Evolutionary conservation across 2,888 invertebrate genomes (phyloP), one percentile per base, ranked within the genome.

Genomic region (Leucophenga montana): DNA sequence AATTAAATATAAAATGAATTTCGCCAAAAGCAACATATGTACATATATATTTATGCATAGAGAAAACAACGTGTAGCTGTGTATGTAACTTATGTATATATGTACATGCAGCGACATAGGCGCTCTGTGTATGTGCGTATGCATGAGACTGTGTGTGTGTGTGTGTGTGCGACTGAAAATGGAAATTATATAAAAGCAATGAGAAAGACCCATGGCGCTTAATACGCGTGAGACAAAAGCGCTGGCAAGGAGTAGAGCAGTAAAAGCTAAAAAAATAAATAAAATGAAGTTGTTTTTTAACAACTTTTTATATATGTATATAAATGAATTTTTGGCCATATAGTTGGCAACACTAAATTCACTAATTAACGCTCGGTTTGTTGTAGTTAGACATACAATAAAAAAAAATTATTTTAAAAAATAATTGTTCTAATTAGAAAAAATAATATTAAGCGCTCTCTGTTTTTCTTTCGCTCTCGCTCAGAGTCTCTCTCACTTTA

Each of bases 111-210:
- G 75, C 73, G 72, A 68, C 70, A 62, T 72, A 68, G 64, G 70
- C 71, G 65, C 72, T 71, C 72, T 71, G 33, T 39, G 53, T 53
- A 62, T 67, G 46, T 67, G 46, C 65, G 68, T 74, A 66, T 66
- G 53, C 46, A 46, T 61, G 56, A 44, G 18, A n/a, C n/a, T 39
- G 67, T 67, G 14, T 33, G 56, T 31, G 59, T 79, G 72, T 75
- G 71, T 48, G 68, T 72, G 46, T 66, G 59, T 73, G 71, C 65
- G 70, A 59, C 73, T 81, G 79, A 84, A 84, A 84, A 79, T 81
- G 78, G 74, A 81, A 84, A 84, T 81, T 81, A 81, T 81, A 84
- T 81, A 81, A 81, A 80, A 71, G 73, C 79, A 75, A 44, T 11
- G 39, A 39, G 27, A 27, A 39, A 39, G 39, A 39, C 39, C 39